Base-by-base conservation (phyloP, 2,888 invertebrate genomes). In the Ptilodon capucinus region DNA sequence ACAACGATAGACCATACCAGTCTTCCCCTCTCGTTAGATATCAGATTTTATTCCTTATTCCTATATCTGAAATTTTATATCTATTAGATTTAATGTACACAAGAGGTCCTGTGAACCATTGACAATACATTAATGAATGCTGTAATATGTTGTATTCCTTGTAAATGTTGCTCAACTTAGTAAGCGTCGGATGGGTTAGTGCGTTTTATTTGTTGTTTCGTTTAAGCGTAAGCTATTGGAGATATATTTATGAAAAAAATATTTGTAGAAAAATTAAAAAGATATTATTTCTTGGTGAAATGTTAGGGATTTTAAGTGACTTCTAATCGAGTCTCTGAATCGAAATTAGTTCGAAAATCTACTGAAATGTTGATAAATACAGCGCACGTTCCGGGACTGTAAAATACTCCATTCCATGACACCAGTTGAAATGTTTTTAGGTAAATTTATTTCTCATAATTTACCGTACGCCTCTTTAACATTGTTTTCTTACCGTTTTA, bases 21-120 rank as follows among this genome's bases (percentile, higher is more conserved):
- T 90, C 90, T 90, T 91, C 90, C 89, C 82, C 80, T 78, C 80
- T 83, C 79, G 77, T 84, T 88, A 89, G 79, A 81, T 86, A 81
- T 80, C 85, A 89, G 76, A 89, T 84, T 84, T 76, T 83, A 86
- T 82, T 81, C 79, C 78, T 76, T 86, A 88, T 84, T 87, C 81
- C 84, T 89, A 84, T 86, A 82, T 78, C 81, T 84, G 75, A 84
- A 78, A 69, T 83, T 87, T 85, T 89, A 84, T 90, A 88, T 85
- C 77, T 84, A 84, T 79, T 86, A 86, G 82, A 77, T 65, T 71
- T 72, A 79, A 75, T 65, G 70, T 81, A 81, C 74, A 74, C 76
- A 23, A 64, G 77, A 76, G 73, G 76, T 82, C 81, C 76, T 79
- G 86, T 85, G 86, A 88, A 85, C 79, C 77, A 82, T 86, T 88